Evolutionary conservation across 2,888 invertebrate genomes (phyloP).

Genomic region (Caenorhabditis sp.): DNA sequence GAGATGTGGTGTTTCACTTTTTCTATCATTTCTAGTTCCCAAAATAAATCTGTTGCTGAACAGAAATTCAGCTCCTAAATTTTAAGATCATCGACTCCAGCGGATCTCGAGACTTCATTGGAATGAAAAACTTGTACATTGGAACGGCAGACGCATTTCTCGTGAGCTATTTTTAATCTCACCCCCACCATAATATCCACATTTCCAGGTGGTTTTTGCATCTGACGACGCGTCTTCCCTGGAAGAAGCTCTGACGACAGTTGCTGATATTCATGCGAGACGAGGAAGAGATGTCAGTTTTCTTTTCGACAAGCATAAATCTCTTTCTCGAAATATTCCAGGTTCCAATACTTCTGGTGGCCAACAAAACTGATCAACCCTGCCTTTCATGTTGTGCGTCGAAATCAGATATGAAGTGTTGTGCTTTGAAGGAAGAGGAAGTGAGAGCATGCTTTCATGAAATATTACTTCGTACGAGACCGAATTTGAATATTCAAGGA

Average conservation of each 20-base stretch:
- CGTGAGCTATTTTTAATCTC: conserved; percentile 57
- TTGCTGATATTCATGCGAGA: conserved; percentile 72
- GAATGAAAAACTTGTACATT: conserved; percentile 82
- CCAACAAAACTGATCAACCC: conserved; percentile 74
- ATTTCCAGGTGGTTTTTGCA: conserved; percentile 77
- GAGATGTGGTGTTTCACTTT: no score
- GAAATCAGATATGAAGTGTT: conserved; percentile 62
- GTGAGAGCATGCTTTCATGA: conserved; percentile 67
- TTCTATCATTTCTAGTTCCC: no score
- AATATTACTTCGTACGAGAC: conserved; percentile 43
- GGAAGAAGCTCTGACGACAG: conserved; percentile 77
- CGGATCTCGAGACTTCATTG: conserved; percentile 82
- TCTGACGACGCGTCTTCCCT: conserved; percentile 75
- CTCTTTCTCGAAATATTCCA: conserved; percentile 35
- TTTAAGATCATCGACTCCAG: conserved; percentile 81
- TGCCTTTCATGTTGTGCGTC: conserved; percentile 44
- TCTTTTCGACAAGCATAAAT: no score
- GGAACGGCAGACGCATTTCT: conserved; percentile 81
- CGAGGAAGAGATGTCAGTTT: conserved; percentile 70
- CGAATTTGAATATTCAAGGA: conserved; percentile 57
- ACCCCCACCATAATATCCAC: background rate
- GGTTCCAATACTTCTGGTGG: conserved; percentile 78
- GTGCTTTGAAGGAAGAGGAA: conserved; percentile 70
- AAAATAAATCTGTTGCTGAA: no score
- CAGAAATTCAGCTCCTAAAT: background rate